Base-by-base conservation (phyloP, 2,888 invertebrate species). In the Orchesella flavescens region DNA sequence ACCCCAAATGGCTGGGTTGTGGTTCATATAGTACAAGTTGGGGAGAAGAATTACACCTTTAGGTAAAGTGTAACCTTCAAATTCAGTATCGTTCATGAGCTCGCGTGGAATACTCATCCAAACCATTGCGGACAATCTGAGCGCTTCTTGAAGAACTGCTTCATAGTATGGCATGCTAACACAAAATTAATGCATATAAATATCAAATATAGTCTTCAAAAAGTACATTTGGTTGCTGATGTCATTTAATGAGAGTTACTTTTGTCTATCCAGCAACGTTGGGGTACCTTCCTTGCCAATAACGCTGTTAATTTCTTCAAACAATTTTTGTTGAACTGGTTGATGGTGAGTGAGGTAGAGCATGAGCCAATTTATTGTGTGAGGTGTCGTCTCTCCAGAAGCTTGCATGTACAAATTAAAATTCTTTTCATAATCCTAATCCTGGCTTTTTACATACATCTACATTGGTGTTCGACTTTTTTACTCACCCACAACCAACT, bases 251-350 rank as follows among this genome's bases (percentile, higher is more conserved):
- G 19, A n/a, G 3, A n/a, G 3, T 57, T 17, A 68, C 49, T n/a
- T 59, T 19, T 10, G 68, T 21, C 19, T 68, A 34, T 78, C 59
- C 4, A 23, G 13, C 13, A 69, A 23, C 1, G n/a, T 24, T 2
- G 53, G 24, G 9, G 17, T 57, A 1, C 69, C 2, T 1, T n/a
- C 12, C 1, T 69, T 9, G 0, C 85, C 84, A 53, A 80, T 53
- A 15, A 84, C 78, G 0, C 15, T 10, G 19, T 85, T 80, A 61
- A 86, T 85, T 73, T 86, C 86, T 46, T 76, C 65, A 5, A 76
- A 68, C 7, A 86, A 13, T 53, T 77, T 78, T 19, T 57, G 68
- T 44, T 85, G 86, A 0, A 74, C 80, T 10, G 84, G 75, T 1
- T 79, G 77, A 12, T 59, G 63, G 0, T 68, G 19, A 21, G 71